phyloP scores from a whole-genome alignment of 2,113 vertebrate genomes.

The Plecotus auritus region DNA sequence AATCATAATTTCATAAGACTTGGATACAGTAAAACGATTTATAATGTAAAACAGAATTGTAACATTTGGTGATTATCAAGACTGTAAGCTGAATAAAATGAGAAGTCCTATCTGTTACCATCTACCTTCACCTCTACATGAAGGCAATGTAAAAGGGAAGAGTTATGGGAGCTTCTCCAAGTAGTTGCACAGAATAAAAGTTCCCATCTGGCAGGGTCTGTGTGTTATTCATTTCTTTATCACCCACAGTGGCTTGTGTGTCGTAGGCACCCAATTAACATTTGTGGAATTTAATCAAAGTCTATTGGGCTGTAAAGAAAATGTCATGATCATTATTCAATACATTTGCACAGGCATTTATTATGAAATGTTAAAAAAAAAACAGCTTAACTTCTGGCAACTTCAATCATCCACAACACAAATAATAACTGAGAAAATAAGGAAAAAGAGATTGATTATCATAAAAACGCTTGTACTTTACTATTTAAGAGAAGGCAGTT shows the following conservation, averaged over 20 bases:
- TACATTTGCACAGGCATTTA: not conserved
- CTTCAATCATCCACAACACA: not conserved
- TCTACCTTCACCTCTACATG: not conserved
- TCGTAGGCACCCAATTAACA: conserved; percentile 40
- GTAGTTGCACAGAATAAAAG: not conserved
- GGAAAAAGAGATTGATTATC: not conserved
- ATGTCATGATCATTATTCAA: conserved; percentile 36
- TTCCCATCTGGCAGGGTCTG: not conserved
- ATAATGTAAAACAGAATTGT: conserved; percentile 13
- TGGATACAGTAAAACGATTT: not conserved
- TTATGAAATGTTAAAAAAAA: not conserved
- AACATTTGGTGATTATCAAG: conserved; percentile 47
- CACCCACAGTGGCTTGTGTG: not conserved
- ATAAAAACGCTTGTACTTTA: not conserved
- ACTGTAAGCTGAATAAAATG: conserved; percentile 28
- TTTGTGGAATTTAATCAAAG: conserved; percentile 51
- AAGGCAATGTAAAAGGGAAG: not conserved
- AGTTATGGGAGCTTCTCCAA: not conserved
- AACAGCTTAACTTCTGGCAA: conserved; percentile 24
- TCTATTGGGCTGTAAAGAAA: conserved; percentile 43
- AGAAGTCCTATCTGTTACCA: conserved; percentile 28
- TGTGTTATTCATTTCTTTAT: conserved; percentile 12
- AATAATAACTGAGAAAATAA: not conserved
- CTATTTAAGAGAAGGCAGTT: not conserved
- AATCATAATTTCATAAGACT: conserved; percentile 42